Conservation (phyloP, 1,140 invertebrate species). For the Tachypleus tridentatus region DNA sequence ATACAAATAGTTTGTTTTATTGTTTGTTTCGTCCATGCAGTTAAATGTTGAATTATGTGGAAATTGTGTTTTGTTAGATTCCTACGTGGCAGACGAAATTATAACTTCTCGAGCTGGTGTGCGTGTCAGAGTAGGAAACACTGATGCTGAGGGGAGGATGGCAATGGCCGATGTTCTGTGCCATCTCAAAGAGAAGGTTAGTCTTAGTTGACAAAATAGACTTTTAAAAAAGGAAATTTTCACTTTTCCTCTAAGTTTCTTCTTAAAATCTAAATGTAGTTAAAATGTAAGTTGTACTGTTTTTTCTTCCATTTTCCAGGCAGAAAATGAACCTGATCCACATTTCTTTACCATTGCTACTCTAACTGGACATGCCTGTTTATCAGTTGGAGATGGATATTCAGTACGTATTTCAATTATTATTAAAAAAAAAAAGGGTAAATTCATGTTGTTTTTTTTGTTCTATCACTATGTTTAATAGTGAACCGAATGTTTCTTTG, state of each 20-base stretch:
- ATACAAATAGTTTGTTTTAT: no score
- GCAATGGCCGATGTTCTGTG: constrained; percentile 90
- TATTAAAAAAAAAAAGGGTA: no score
- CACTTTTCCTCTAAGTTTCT: no score
- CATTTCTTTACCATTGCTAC: constrained; percentile 92
- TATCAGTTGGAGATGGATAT: constrained; percentile 63
- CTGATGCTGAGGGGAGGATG: constrained; percentile 90
- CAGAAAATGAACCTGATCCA: constrained; percentile 49
- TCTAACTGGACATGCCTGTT: constrained; percentile 72
- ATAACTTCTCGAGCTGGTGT: constrained; percentile 72
- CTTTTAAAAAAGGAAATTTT: no score
- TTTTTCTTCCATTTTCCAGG: constrained; percentile 24
- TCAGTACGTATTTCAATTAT: constrained; percentile 44
- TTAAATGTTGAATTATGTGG: no score
- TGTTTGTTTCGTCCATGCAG: no score
- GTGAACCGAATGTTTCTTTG: no score
- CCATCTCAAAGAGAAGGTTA: constrained; percentile 44
- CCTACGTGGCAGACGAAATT: constrained; percentile 84
- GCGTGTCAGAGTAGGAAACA: constrained; percentile 68
- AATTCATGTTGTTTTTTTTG: no score
- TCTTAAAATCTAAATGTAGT: no score
- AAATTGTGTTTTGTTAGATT: constrained; percentile 44
- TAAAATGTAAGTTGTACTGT: no score
- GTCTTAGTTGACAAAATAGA: constrained; percentile 24
- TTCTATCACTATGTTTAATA: no score